Evolutionary conservation across 2,888 invertebrate species (phyloP), one percentile per base, ranked within the genome.

Genomic region (Lomographa bimaculata): DNA sequence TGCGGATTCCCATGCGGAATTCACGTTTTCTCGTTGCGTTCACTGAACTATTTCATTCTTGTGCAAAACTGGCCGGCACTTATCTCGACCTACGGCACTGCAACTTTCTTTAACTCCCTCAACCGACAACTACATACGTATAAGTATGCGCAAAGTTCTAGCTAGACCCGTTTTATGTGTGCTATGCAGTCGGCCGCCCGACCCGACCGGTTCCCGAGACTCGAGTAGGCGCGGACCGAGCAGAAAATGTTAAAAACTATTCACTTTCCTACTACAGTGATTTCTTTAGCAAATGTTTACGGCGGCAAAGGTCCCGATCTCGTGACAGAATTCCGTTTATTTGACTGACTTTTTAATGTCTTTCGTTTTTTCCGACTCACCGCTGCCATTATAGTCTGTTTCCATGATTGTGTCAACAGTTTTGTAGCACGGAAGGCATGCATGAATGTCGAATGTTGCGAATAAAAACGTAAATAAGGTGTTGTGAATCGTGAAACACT

Each of bases 11-110:
- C 52, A 50, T 49, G 33, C 49, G 37, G 33, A 48, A 50, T 50
- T 53, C 37, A 29, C 37, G 35, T 38, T 50, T 38, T 45, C 49
- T 37, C 25, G 46, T 36, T 43, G 46, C 49, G 52, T 46, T 51
- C 36, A 50, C 45, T 50, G 42, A 53, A 60, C 59, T 60, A 55
- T 59, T 60, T 54, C 46, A 58, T 57, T 60, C 47, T 60, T 57
- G 57, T 56, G 49, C 57, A 63, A 58, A 54, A 47, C 49, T 50
- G 42, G 48, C 53, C 50, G 40, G 43, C 57, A 54, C 62, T 63
- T 54, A 52, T 66, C 71, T 78, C 76, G 82, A 81, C 81, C 80
- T 81, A 82, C 71, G 64, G 73, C 74, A 81, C 77, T 74, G 67
- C 59, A 69, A 75, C 80, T 82, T 80, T 81, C 80, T 80, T 80